A percentile compares a stretch with the other conserved stretches of the same genome.
phyloP scores from a whole-genome alignment of 92 coral and sea anemone genomes.

The Porites divaricata region DNA sequence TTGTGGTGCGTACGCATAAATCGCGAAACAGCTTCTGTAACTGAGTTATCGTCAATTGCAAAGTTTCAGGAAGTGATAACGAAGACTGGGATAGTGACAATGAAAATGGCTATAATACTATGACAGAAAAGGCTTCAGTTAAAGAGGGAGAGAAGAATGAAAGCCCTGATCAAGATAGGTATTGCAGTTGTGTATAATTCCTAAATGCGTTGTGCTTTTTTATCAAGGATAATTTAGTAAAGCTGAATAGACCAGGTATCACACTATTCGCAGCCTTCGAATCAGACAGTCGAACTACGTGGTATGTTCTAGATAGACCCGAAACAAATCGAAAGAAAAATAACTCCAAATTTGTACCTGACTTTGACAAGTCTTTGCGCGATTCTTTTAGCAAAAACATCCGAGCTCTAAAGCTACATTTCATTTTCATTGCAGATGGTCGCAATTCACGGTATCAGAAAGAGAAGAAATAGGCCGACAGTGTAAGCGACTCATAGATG shows the following conservation, averaged over 20 bases:
- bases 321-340: too few relatives aligned
- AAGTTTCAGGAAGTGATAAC: conserved; percentile 8
- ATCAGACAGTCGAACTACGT: too few relatives aligned
- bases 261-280: too few relatives aligned
- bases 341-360: not conserved
- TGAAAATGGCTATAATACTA: not conserved
- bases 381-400: not conserved
- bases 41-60: not conserved
- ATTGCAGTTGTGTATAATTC: too few relatives aligned
- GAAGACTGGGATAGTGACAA: conserved; percentile 6
- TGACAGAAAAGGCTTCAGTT: not conserved
- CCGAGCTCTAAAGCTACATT: not conserved
- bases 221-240: too few relatives aligned
- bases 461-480: conserved; percentile 93
- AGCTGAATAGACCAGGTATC: too few relatives aligned
- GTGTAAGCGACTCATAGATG: conserved; percentile 88
- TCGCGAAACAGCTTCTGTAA: too few relatives aligned
- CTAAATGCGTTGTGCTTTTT: too few relatives aligned
- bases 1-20: too few relatives aligned
- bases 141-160: not conserved
- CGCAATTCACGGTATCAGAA: conserved; percentile 72
- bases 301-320: too few relatives aligned
- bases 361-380: not conserved
- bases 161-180: conserved; percentile 27
- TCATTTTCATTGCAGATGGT: conserved; percentile 63